Percentiles rank a stretch among this genome's conserved stretches.
These are phyloP conservation scores for Siniperca obscura DNA, from an alignment of 2,797 vertebrate genomes.

Conservation along the genomic window DNA sequence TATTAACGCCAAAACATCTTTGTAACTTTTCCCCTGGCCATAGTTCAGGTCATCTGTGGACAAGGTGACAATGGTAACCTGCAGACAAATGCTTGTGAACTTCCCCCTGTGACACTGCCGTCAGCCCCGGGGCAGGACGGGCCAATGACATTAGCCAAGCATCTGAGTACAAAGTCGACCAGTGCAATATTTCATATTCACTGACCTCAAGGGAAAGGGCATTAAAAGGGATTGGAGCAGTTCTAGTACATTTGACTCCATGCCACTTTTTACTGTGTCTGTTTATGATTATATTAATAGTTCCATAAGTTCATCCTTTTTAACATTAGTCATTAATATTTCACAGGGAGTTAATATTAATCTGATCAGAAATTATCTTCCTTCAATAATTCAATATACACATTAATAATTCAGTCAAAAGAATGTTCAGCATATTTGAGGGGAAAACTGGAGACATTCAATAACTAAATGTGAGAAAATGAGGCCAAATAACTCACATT, in stretches of 20 bases:
- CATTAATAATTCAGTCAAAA: constrained; percentile 85
- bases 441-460: constrained; percentile 54
- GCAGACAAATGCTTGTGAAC: constrained; percentile 56
- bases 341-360: constrained; percentile 85
- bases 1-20: constrained; percentile 64
- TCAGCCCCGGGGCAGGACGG: constrained; percentile 62
- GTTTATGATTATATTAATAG: constrained; percentile 82
- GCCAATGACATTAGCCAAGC: constrained; percentile 65
- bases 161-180: constrained; percentile 57
- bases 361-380: constrained; percentile 86
- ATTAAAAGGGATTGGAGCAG: constrained; percentile 47
- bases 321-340: constrained; percentile 82
- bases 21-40: constrained; percentile 54
- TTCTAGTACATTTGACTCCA: constrained; percentile 55
- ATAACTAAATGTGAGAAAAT: constrained; percentile 57
- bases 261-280: constrained; percentile 63
- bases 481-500: constrained; percentile 42
- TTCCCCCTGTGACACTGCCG: constrained; percentile 24
- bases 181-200: constrained; percentile 70
- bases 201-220: constrained; percentile 57
- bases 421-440: constrained; percentile 75
- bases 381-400: constrained; percentile 83
- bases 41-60: constrained; percentile 61
- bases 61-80: constrained; percentile 70
- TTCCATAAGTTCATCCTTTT: constrained; percentile 74